Evolutionary conservation across 2,113 vertebrate species (phyloP).

Genomic region (Menidia beryllina): DNA sequence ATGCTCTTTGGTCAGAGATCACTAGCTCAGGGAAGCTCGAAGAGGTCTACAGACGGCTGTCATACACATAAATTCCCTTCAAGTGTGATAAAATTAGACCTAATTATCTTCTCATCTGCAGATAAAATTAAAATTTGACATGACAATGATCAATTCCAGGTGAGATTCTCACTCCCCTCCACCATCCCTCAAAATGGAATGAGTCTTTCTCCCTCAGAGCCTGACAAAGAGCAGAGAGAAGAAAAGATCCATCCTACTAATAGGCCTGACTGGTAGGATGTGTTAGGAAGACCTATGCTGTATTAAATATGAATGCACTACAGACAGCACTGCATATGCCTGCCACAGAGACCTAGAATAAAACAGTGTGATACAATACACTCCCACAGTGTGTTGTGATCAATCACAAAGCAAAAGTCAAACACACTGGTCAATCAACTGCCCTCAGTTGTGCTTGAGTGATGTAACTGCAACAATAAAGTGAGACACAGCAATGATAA

Average conservation of each 20-base stretch:
- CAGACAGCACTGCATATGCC: slow-evolving; percentile 39
- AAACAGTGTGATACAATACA: slow-evolving; percentile 59
- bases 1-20: slow-evolving; percentile 25
- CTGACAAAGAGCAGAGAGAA: slow-evolving; percentile 38
- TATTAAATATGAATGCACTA: slow-evolving; percentile 78
- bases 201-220: slow-evolving; percentile 39
- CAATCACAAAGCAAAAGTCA: slow-evolving; percentile 51
- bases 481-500: not conserved
- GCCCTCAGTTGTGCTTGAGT: slow-evolving; percentile 47
- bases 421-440: slow-evolving; percentile 56
- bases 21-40: slow-evolving; percentile 45
- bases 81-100: slow-evolving; percentile 76
- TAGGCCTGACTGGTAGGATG: slow-evolving; percentile 69
- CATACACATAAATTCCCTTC: slow-evolving; percentile 60
- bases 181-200: slow-evolving; percentile 64
- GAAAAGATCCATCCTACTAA: slow-evolving; percentile 70
- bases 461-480: slow-evolving; percentile 37
- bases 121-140: slow-evolving; percentile 69
- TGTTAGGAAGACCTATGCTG: slow-evolving; percentile 69
- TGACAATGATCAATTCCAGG: slow-evolving; percentile 77
- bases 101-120: slow-evolving; percentile 64
- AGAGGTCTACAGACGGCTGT: slow-evolving; percentile 50
- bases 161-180: slow-evolving; percentile 50
- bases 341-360: slow-evolving; percentile 44
- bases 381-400: slow-evolving; percentile 52